Conservation (phyloP, 1,140 invertebrate species). For the Drosophila pachea region DNA sequence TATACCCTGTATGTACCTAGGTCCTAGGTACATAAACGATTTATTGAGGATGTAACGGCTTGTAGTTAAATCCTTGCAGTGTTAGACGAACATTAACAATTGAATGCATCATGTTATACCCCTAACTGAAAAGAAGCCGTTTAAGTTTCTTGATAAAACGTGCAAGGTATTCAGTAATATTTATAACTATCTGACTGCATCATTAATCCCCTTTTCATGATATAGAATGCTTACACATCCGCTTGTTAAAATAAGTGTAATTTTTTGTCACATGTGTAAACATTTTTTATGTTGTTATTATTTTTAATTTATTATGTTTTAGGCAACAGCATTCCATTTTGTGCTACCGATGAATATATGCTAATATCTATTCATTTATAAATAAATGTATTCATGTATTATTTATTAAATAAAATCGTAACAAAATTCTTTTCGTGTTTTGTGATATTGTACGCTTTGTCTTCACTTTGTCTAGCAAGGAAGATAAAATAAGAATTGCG, state of each 20-base stretch:
- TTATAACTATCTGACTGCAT: background rate
- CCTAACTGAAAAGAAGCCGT: background rate
- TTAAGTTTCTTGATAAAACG: background rate
- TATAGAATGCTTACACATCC: background rate
- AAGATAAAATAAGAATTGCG: too few species aligned
- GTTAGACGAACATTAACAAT: background rate
- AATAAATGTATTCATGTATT: conserved; percentile 1
- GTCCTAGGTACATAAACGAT: background rate
- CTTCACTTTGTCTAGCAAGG: too few species aligned
- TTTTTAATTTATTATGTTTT: conserved; percentile 9
- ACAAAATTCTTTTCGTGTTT: too few species aligned
- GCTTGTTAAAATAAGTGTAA: conserved; percentile 7
- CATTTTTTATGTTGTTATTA: background rate
- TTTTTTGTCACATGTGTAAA: background rate
- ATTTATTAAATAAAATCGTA: background rate
- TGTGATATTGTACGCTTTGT: too few species aligned
- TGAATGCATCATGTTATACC: background rate
- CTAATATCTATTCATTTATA: background rate
- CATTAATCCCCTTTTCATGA: conserved; percentile 2
- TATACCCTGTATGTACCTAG: conserved; percentile 19
- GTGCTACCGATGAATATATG: background rate
- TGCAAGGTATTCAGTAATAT: background rate
- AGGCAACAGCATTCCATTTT: background rate
- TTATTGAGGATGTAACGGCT: background rate
- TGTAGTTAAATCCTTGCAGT: too few species aligned